Percentiles rank a stretch among this genome's conserved stretches.
Evolutionary conservation across 2,888 invertebrate genomes (phyloP).

Genomic region (Mythimna albipuncta): DNA sequence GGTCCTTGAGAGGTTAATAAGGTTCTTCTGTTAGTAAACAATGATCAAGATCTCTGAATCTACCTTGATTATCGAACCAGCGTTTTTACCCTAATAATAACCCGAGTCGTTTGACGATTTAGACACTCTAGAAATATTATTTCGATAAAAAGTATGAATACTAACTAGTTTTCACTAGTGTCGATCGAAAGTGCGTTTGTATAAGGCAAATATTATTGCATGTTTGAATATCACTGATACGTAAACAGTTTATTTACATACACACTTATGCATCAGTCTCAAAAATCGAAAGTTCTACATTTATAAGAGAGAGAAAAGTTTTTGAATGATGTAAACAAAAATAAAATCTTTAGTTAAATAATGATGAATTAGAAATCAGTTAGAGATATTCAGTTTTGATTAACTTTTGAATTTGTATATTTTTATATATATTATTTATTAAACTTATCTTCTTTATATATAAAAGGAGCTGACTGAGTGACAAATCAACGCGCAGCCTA

Average conservation of each 20-base stretch:
- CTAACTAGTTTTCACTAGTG: conserved; percentile 18
- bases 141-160: background rate
- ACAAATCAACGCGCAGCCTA: too few species aligned
- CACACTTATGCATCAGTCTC: background rate
- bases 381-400: background rate
- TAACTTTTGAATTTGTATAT: background rate
- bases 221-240: conserved; percentile 15
- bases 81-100: too few species aligned
- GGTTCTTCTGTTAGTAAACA: too few species aligned
- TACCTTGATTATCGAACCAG: too few species aligned
- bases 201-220: conserved; percentile 22
- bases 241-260: conserved; percentile 39
- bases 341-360: conserved; percentile 1
- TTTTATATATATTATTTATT: background rate
- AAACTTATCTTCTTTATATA: background rate
- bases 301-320: conserved; percentile 1
- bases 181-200: conserved; percentile 32
- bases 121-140: background rate
- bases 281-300: conserved; percentile 37
- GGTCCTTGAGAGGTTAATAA: too few species aligned
- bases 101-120: too few species aligned
- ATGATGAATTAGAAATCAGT: background rate
- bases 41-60: too few species aligned
- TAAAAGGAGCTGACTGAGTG: too few species aligned
- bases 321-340: background rate